phyloP scores from a whole-genome alignment of 2,888 invertebrate species.

The Thelaira solivaga region DNA sequence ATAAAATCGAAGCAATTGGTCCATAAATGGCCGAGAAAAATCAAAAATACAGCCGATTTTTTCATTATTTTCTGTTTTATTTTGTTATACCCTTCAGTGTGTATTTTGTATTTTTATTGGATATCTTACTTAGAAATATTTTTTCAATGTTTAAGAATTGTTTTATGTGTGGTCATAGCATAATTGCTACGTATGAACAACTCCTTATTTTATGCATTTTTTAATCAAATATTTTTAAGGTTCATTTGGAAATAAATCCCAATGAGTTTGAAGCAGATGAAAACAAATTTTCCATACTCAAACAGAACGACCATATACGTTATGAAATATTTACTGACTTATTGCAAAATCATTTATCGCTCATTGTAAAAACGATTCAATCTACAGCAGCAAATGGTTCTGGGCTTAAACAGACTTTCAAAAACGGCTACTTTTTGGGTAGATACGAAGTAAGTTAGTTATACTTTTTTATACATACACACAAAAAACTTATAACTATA shows the following conservation, averaged over 20 bases:
- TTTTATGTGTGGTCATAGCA: too few species aligned
- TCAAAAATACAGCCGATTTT: too few species aligned
- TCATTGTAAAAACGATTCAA: constrained; percentile 65
- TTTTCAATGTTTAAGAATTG: too few species aligned
- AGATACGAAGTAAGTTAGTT: constrained; percentile 88
- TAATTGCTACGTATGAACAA: too few species aligned
- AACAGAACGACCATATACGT: constrained; percentile 83
- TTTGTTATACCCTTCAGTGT: too few species aligned
- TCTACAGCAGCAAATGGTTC: constrained; percentile 53
- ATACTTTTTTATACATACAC: too few species aligned
- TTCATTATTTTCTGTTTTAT: too few species aligned
- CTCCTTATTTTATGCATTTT: not conserved
- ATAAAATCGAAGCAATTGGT: too few species aligned
- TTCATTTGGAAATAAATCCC: constrained; percentile 89
- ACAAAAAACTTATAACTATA: too few species aligned
- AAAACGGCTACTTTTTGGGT: constrained; percentile 83
- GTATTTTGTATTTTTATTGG: too few species aligned
- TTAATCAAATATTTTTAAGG: constrained; percentile 77
- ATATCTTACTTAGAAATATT: too few species aligned
- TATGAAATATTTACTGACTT: constrained; percentile 88
- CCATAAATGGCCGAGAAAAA: too few species aligned
- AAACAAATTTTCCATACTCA: constrained; percentile 79
- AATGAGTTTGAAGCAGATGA: constrained; percentile 82
- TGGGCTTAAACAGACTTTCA: constrained; percentile 79
- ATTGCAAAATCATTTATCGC: constrained; percentile 82